Conservation (phyloP, 2,113 vertebrate species). For the Percopsis transmontana region DNA sequence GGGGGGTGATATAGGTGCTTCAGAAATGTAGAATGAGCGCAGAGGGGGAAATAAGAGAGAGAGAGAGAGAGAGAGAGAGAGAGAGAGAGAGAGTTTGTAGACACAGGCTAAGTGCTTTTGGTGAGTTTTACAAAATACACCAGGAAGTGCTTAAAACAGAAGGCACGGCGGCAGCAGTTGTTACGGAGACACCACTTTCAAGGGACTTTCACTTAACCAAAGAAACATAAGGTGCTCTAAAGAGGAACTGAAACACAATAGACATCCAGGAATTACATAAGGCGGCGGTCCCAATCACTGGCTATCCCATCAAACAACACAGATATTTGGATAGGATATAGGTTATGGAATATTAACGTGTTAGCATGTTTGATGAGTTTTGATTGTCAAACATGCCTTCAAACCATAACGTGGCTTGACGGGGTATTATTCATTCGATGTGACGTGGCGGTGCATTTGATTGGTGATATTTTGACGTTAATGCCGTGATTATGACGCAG, state of each 20-base stretch:
- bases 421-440: constrained; percentile 4
- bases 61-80: constrained; percentile 13
- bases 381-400: constrained; percentile 34
- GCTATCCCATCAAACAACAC: constrained; percentile 50
- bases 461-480: neutral
- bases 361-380: neutral
- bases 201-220: constrained; percentile 69
- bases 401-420: constrained; percentile 12
- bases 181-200: constrained; percentile 76
- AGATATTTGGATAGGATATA: constrained; percentile 18
- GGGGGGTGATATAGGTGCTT: constrained; percentile 18
- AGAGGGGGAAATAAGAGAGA: neutral
- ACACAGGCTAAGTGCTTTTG: constrained; percentile 79
- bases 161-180: constrained; percentile 82
- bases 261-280: constrained; percentile 24
- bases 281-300: constrained; percentile 58
- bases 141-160: constrained; percentile 84
- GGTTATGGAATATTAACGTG: constrained; percentile 22
- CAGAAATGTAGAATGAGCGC: constrained; percentile 20
- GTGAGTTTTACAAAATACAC: constrained; percentile 81
- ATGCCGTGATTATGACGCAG: neutral
- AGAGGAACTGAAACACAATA: constrained; percentile 58
- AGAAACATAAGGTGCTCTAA: constrained; percentile 76
- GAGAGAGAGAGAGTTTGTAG: constrained; percentile 37
- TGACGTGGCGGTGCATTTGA: neutral